These are phyloP conservation scores for Meteorus sp. DNA, from an alignment of 1,140 invertebrate genomes.

Conservation along the genomic window DNA sequence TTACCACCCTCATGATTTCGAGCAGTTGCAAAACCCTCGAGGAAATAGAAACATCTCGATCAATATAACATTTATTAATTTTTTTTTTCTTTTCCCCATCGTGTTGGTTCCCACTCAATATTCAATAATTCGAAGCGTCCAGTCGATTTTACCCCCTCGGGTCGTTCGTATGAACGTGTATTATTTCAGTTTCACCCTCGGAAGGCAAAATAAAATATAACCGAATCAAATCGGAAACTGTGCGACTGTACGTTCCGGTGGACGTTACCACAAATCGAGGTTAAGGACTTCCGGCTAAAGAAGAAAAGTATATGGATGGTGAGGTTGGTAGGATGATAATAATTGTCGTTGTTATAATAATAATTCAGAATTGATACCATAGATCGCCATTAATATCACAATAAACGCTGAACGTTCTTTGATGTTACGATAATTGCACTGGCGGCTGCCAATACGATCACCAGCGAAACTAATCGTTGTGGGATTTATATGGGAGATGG, in stretches of 20 bases:
- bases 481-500: neutral
- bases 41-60: neutral
- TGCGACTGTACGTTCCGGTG: conserved; percentile 33
- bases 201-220: conserved; percentile 38
- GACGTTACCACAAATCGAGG: conserved; percentile 40
- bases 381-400: conserved; percentile 33
- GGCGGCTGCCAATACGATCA: conserved; percentile 22
- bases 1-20: neutral
- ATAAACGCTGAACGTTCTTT: conserved; percentile 21
- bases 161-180: conserved; percentile 10
- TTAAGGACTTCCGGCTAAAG: conserved; percentile 48
- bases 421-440: conserved; percentile 13
- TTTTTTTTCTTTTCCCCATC: neutral
- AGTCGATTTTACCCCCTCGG: conserved; percentile 2
- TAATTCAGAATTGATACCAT: neutral
- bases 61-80: neutral
- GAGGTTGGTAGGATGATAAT: too few species aligned
- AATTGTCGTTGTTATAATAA: too few species aligned
- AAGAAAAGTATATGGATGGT: neutral
- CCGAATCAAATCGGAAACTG: conserved; percentile 45
- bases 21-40: neutral
- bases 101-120: conserved; percentile 37
- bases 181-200: neutral
- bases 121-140: conserved; percentile 42
- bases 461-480: conserved; percentile 24